Evolutionary conservation across 2,797 vertebrate genomes (phyloP).

Genomic region (Heteromormyrus szaboi): DNA sequence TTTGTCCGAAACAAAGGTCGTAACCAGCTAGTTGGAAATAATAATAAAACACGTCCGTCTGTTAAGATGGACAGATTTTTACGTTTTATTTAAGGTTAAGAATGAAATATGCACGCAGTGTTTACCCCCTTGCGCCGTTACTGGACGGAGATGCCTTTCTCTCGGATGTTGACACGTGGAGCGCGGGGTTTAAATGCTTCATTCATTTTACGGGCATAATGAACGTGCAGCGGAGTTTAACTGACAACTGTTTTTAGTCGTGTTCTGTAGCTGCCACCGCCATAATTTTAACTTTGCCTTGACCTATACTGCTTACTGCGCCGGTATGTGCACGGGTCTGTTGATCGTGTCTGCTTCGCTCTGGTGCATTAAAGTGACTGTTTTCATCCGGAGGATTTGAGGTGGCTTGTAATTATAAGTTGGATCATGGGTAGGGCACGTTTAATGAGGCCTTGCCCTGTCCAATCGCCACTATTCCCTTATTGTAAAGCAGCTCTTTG

Average conservation of each 20-base stretch:
- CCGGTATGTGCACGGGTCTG: neutral
- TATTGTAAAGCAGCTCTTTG: neutral
- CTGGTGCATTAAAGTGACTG: neutral
- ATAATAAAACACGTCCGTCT: neutral
- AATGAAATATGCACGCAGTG: neutral
- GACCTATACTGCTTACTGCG: neutral
- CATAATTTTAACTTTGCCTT: neutral
- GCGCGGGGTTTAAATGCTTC: neutral
- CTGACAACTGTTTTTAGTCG: neutral
- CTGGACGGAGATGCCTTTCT: neutral
- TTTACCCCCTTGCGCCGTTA: neutral
- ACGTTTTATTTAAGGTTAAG: neutral
- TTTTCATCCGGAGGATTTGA: neutral
- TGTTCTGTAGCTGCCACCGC: neutral
- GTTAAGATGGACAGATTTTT: too few species aligned
- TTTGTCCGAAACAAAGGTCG: slow-evolving; percentile 9
- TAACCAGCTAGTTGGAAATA: neutral
- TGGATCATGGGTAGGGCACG: neutral
- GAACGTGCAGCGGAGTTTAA: neutral
- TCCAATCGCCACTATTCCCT: neutral
- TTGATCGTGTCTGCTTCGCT: neutral
- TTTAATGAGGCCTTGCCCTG: neutral
- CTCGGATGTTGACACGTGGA: neutral
- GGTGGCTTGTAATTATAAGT: neutral
- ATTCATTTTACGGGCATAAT: neutral